Evolutionary conservation across 2,888 invertebrate species (phyloP), one percentile per base, ranked within the genome.

Genomic region (Thalpophila matura): DNA sequence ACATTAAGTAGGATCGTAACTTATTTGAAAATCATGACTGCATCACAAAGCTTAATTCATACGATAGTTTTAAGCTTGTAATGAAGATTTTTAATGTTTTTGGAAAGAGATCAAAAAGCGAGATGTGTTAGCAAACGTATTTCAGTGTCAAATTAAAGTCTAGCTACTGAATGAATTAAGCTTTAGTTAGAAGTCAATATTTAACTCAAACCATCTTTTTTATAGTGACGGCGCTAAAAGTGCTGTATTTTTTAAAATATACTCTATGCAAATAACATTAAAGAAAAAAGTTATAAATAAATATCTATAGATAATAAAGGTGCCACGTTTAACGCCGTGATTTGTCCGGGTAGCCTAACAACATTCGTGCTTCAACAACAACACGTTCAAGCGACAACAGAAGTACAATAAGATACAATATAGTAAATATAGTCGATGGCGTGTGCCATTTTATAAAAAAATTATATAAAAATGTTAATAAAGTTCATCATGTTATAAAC

Each of bases 381-480:
- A 91, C 88, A 92, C 91, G 91, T 84, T 88, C 84, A 94, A 94
- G 93, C 93, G 92, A 94, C 93, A 94, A 92, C 93, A 93, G 87
- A 89, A 90, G 83, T 90, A 92, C 90, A 92, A 85, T 61, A 86
- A 89, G 84, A 88, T 91, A 93, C 90, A 92, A 87, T 88, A 91
- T 86, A 90, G 93, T 91, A 93, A 93, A 94, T 93, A 95, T 91
- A 94, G 94, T 94, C 95, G 94, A 95, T 92, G 95, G 95, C 95
- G 95, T 93, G 94, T 92, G 95, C 95, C 95, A 95, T 90, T 89
- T 88, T 79, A 85, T 86, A 78, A 77, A 81, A 88, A 88, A 88
- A 84, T 79, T 87, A 84, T 84, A 84, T 81, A 84, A 88, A 87
- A 90, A 88, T 91, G 93, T 94, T 94, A 94, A 94, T 93, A 93